Evolutionary conservation across 2,888 invertebrate genomes (phyloP), one percentile per base, ranked within the genome.

Genomic region (Hoplodrina ambigua): DNA sequence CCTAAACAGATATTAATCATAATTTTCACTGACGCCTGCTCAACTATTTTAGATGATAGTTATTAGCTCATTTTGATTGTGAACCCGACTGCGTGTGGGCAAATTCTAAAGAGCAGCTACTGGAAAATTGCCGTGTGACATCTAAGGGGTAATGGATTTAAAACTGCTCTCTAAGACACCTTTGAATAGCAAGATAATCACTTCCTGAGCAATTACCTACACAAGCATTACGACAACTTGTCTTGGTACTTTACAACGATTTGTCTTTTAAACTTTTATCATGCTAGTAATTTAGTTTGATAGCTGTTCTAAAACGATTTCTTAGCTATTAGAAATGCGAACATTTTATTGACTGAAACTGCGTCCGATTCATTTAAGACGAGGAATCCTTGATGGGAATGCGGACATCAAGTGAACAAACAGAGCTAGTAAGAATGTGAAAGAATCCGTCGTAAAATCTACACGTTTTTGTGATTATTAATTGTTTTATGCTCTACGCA

Each of bases 1-100:
- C 86, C 92, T 92, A 94, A 94, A 94, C 92, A 92, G 94, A 95
- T 95, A 95, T 96, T 95, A 96, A 96, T 96, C 95, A 96, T 95
- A 95, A 95, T 96, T 95, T 95, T 93, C 94, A 94, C 93, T 94
- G 94, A 93, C 93, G 90, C 89, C 91, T 88, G 88, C 88, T 93
- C 93, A 90, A 92, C 89, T 91, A 91, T 93, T 91, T 91, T 89
- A 90, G 92, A 95, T 95, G 91, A 95, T 95, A 93, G 94, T 94
- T 94, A 95, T 95, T 95, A 95, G 91, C 91, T 90, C 87, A 92
- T 94, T 93, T 91, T 88, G 90, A 89, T 86, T 88, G 90, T 90
- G 89, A 91, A 91, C 89, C 88, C 84, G 87, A 84, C 90, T 93
- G 94, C 91, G 95, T 94, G 95, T 94, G 95, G 94, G 89, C 94